Evolutionary conservation across 2,113 vertebrate species (phyloP), one percentile per base, ranked within the genome.

Genomic region (Cheilinus undulatus): DNA sequence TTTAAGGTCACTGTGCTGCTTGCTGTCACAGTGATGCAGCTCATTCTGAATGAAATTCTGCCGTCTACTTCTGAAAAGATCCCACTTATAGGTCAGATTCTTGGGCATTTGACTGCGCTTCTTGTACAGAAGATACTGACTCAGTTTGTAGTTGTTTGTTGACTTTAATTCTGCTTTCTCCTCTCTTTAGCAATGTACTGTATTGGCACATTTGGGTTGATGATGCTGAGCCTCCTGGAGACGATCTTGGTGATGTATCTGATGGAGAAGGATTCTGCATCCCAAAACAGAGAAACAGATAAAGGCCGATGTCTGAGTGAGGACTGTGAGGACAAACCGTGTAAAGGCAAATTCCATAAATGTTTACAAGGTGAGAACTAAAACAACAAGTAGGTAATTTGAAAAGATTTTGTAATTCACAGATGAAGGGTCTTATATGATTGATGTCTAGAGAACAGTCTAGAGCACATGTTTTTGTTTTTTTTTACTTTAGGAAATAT

Each of bases 191-290:
- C 48, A 0, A 28, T 80, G 24, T 88, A 81, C 80, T 90, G 88
- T 38, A 76, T 87, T n/a, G 93, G 92, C n/a, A 89, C 91, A 38
- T 94, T 95, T 87, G 59, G 78, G 38, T 57, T 94, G 50, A 94
- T 95, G 93, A 69, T 94, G 82, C 77, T 92, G 58, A 94, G 92
- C 34, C 90, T 92, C 17, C 36, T 95, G 17, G 94, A 95, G 78
- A 92, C 91, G 3, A 88, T 93, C 24, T 7, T 95, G 30, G 66
- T 94, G n/a, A 34, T 89, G 80, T 34, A 94, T 69, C 85, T 93
- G 72, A 71, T 85, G 5, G 69, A 46, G 4, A 89, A 68, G 57
- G 91, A 92, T 67, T 46, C 27, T 4, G 49, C 10, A 19, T 34
- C 28, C 3, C 30, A 22, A 20, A 53, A 78, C 5, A 34, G 17